These are phyloP conservation scores for Ageneiosus marmoratus DNA, from an alignment of 2,113 vertebrate genomes.

Conservation along the genomic window DNA sequence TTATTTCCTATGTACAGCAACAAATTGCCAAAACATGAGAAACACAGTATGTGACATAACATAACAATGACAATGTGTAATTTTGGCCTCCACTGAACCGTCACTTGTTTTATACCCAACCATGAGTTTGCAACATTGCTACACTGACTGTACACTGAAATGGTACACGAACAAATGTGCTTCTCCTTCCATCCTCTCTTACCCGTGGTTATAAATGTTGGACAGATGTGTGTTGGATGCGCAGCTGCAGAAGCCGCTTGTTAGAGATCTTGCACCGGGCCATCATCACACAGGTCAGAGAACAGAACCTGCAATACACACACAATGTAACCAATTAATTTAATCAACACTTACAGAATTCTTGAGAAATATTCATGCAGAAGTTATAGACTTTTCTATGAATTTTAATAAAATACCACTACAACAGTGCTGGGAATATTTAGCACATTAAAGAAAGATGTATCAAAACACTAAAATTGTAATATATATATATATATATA, in stretches of 20 bases:
- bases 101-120: neutral
- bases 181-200: conserved; percentile 60
- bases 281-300: conserved; percentile 47
- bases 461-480: neutral
- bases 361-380: neutral
- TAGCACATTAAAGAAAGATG: neutral
- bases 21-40: neutral
- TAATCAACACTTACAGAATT: neutral
- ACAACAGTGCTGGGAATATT: neutral
- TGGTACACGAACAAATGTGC: neutral
- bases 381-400: neutral
- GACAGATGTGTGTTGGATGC: conserved; percentile 83
- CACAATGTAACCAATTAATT: neutral
- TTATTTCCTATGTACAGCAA: neutral
- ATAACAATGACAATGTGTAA: neutral
- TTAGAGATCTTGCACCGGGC: conserved; percentile 56
- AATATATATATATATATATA: too few relatives aligned
- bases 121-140: neutral
- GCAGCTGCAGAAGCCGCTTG: conserved; percentile 67
- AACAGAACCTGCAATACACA: conserved; percentile 32
- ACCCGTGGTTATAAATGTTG: conserved; percentile 89
- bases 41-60: neutral
- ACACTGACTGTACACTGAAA: neutral
- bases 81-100: neutral
- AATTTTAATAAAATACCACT: neutral